A percentile compares a stretch with the other conserved stretches of the same genome.
These are phyloP conservation scores for Eupithecia inturbata DNA, from an alignment of 2,888 invertebrate species.

Conservation along the genomic window DNA sequence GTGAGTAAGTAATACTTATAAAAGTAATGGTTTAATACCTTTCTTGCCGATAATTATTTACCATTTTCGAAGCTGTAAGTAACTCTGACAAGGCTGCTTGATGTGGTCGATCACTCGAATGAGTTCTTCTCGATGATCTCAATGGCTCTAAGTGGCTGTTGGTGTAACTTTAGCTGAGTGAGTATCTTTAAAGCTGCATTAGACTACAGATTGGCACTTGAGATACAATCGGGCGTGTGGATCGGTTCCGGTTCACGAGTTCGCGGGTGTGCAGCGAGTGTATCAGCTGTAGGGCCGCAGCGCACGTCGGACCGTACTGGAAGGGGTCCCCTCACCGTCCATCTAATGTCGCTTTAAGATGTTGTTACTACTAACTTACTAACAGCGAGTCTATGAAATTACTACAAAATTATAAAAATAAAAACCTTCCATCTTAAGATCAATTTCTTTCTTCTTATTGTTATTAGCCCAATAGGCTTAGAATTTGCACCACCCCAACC, in stretches of 20 bases:
- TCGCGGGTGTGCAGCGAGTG: no score
- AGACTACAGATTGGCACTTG: no score
- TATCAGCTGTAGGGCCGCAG: no score
- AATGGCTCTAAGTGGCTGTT: not conserved
- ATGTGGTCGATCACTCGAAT: not conserved
- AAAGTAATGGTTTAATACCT: conserved; percentile 2
- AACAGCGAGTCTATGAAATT: not conserved
- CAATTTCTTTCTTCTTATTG: no score
- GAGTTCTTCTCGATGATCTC: not conserved
- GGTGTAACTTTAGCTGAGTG: not conserved
- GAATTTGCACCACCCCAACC: no score
- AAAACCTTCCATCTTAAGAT: no score
- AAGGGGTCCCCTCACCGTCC: no score
- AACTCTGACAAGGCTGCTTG: not conserved
- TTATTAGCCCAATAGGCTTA: no score
- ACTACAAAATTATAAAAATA: not conserved
- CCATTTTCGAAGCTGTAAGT: not conserved
- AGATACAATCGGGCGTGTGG: no score
- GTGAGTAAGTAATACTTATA: conserved; percentile 6
- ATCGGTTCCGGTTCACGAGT: no score
- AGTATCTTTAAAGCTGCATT: not conserved
- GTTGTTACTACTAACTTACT: not conserved
- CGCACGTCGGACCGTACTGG: no score
- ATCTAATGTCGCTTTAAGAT: no score
- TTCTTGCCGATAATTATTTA: not conserved